A percentile compares a stretch with the other conserved stretches of the same genome.
Conservation (phyloP, 2,113 vertebrate genomes). For the Podilymbus podiceps region DNA sequence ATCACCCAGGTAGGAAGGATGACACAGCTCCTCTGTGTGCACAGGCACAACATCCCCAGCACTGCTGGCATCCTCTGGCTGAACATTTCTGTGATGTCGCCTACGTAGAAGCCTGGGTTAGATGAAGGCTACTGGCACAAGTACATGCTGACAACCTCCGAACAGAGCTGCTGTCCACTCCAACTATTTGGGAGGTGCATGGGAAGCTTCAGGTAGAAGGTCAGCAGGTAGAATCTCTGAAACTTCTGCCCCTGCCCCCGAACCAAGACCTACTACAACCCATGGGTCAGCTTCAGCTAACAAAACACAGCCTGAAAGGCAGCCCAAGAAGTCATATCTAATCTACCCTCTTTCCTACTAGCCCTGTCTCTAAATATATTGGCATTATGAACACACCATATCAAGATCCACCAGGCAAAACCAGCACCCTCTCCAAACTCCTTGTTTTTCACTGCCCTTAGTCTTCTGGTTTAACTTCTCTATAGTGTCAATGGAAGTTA, state of each 20-base stretch:
- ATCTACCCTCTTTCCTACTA: neutral
- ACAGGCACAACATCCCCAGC: neutral
- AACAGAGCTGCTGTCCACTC: neutral
- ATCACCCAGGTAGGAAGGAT: neutral
- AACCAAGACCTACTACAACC: neutral
- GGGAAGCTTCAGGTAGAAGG: neutral
- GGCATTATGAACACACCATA: neutral
- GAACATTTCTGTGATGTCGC: fast-evolving
- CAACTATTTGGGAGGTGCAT: neutral
- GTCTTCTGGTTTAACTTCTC: neutral
- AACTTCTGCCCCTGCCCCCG: neutral
- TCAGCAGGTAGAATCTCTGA: neutral
- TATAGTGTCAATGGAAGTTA: neutral
- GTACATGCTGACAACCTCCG: neutral
- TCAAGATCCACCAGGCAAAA: neutral
- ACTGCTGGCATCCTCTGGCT: neutral
- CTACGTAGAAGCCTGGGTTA: neutral
- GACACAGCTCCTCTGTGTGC: neutral
- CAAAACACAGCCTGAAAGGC: neutral
- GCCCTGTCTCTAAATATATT: neutral
- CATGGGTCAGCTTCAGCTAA: neutral
- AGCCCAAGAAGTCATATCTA: neutral
- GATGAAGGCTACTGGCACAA: neutral
- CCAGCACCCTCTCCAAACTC: neutral
- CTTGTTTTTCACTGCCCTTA: neutral